A percentile compares a stretch with the other conserved stretches of the same genome.
phyloP scores from a whole-genome alignment of 2,888 invertebrate species.

The Nemotelus nigrinus region DNA sequence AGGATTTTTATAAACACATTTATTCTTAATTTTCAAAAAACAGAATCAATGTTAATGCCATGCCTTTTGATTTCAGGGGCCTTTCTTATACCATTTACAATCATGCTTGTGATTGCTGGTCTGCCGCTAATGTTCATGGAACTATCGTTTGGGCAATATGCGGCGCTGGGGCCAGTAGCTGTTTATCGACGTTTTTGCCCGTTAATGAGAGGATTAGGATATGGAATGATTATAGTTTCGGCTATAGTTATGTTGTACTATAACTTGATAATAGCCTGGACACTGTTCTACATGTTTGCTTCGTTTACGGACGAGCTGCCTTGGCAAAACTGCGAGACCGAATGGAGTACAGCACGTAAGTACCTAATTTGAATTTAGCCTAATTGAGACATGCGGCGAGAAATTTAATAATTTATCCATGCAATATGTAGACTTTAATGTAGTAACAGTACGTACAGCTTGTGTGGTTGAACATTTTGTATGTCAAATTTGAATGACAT shows the following conservation, averaged over 20 bases:
- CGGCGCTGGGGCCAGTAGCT: conserved; percentile 79
- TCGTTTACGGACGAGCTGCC: conserved; percentile 74
- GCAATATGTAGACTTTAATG: too few species aligned
- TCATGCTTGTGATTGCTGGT: conserved; percentile 83
- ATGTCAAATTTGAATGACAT: too few species aligned
- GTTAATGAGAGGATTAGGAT: conserved; percentile 77
- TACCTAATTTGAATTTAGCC: conserved; percentile 51
- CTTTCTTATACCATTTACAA: conserved; percentile 84
- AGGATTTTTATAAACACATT: too few species aligned
- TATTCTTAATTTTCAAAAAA: too few species aligned
- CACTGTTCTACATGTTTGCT: conserved; percentile 78
- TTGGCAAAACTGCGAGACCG: conserved; percentile 77
- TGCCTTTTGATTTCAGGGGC: conserved; percentile 69
- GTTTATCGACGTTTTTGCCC: conserved; percentile 80
- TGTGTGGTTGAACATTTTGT: too few species aligned
- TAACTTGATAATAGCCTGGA: conserved; percentile 82
- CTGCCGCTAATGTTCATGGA: conserved; percentile 87
- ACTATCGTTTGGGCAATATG: conserved; percentile 85
- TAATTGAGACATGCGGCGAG: neutral
- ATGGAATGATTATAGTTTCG: conserved; percentile 81
- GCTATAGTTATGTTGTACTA: conserved; percentile 80
- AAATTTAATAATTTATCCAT: neutral
- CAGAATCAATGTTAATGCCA: neutral
- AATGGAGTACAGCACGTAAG: conserved; percentile 76
- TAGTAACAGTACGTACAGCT: too few species aligned